A percentile compares a stretch with the other conserved stretches of the same genome.
Conservation (phyloP, 2,797 vertebrate species). For the Alosa sapidissima region DNA sequence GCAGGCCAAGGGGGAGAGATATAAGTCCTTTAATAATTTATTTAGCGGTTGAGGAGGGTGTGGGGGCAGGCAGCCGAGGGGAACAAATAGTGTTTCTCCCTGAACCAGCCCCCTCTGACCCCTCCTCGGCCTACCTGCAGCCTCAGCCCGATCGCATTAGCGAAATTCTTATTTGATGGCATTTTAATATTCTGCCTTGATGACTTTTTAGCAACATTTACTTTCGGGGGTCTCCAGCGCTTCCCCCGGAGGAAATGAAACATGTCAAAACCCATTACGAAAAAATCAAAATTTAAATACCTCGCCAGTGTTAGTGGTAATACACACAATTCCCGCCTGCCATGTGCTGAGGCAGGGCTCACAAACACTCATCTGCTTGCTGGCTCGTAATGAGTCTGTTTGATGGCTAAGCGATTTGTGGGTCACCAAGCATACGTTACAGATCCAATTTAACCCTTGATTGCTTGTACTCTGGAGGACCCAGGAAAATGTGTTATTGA, state of each 20-base stretch:
- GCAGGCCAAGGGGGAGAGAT: conserved; percentile 80
- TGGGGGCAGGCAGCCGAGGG: conserved; percentile 92
- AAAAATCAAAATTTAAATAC: conserved; percentile 99
- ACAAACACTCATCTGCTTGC: conserved; percentile 97
- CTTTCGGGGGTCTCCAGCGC: conserved; percentile 97
- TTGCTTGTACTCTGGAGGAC: conserved; percentile 91
- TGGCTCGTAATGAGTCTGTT: conserved; percentile 98
- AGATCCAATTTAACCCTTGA: conserved; percentile 99
- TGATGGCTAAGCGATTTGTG: conserved; percentile 96
- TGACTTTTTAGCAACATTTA: conserved; percentile 99
- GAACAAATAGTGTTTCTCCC: conserved; percentile 99
- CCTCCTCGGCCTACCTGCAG: conserved; percentile 89
- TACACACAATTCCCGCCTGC: conserved; percentile 91
- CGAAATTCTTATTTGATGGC: conserved; percentile 99
- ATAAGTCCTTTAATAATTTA: conserved; percentile 85
- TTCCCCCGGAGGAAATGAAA: conserved; percentile 99
- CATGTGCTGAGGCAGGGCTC: conserved; percentile 85
- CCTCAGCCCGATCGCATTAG: conserved; percentile 96
- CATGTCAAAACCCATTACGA: conserved; percentile 99
- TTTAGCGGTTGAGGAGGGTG: conserved; percentile 66
- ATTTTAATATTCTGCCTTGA: conserved; percentile 99
- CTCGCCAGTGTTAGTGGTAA: conserved; percentile 93
- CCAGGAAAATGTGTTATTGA: conserved; percentile 84
- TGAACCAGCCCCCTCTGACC: conserved; percentile 91
- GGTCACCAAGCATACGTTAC: conserved; percentile 97